These are phyloP conservation scores for Bovichtus variegatus DNA, from an alignment of 2,797 vertebrate genomes.

Conservation along the genomic window DNA sequence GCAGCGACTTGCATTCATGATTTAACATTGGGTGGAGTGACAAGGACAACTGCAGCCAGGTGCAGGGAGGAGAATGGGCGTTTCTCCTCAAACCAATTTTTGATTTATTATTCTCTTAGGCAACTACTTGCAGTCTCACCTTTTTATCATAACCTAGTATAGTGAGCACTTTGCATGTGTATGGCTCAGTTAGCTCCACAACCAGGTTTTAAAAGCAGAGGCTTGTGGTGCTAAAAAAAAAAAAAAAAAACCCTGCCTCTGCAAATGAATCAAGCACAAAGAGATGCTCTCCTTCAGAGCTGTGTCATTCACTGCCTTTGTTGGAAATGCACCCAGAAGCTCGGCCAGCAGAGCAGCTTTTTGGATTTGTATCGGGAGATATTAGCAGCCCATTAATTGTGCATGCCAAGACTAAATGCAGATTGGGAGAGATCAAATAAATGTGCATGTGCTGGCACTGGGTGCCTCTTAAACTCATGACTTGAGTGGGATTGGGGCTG, in stretches of 20 bases:
- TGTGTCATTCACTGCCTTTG: constrained; percentile 65
- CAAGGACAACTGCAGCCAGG: constrained; percentile 73
- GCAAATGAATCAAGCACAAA: constrained; percentile 68
- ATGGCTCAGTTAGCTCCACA: neutral
- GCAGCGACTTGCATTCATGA: constrained; percentile 4
- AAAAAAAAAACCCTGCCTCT: constrained; percentile 2
- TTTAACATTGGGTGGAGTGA: constrained; percentile 39
- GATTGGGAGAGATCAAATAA: constrained; percentile 25
- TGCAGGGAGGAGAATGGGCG: constrained; percentile 71
- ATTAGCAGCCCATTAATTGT: constrained; percentile 10
- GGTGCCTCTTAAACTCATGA: constrained; percentile 26
- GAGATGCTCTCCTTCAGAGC: constrained; percentile 56
- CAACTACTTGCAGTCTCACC: constrained; percentile 36
- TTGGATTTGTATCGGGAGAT: constrained; percentile 23
- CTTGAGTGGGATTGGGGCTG: constrained; percentile 35
- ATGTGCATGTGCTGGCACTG: constrained; percentile 28
- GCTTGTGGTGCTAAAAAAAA: neutral
- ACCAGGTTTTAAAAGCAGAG: neutral
- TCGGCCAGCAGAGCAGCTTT: constrained; percentile 24
- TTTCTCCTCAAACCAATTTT: constrained; percentile 56
- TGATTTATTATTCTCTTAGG: constrained; percentile 29
- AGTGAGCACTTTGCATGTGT: constrained; percentile 3
- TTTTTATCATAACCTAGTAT: neutral
- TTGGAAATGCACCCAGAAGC: constrained; percentile 56
- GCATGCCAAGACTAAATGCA: constrained; percentile 24